These are phyloP conservation scores for Meteorus colon DNA, from an alignment of 2,888 invertebrate genomes.

Conservation along the genomic window DNA sequence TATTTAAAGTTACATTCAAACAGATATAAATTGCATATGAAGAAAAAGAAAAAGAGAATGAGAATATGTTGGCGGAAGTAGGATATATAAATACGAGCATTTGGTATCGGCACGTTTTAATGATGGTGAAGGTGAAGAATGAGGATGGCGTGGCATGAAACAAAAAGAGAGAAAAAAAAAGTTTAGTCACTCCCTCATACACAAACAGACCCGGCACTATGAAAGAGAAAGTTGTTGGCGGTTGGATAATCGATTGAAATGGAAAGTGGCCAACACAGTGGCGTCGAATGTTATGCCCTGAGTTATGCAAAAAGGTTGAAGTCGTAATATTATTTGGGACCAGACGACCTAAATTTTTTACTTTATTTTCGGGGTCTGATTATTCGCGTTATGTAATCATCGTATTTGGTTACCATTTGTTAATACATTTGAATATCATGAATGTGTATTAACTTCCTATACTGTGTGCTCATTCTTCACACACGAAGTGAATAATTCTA, in stretches of 20 bases:
- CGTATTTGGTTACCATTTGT: not conserved
- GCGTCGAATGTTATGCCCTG: conserved; percentile 46
- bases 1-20: not conserved
- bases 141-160: conserved; percentile 8
- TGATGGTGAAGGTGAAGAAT: conserved; percentile 32
- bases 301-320: conserved; percentile 47
- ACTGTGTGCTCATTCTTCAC: not conserved
- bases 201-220: not conserved
- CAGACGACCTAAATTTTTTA: conserved; percentile 30
- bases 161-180: conserved; percentile 6
- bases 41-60: not conserved
- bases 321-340: conserved; percentile 42
- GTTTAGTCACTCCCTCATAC: conserved; percentile 26
- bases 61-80: not conserved
- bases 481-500: not conserved
- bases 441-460: conserved; percentile 8
- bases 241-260: conserved; percentile 67
- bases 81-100: not conserved
- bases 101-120: not conserved
- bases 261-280: conserved; percentile 60
- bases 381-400: not conserved
- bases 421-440: not conserved
- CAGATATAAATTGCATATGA: not conserved
- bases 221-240: conserved; percentile 64
- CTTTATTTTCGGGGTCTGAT: not conserved